These are phyloP conservation scores for Amaurobius ferox DNA, from an alignment of 2,888 invertebrate genomes.

Conservation along the genomic window DNA sequence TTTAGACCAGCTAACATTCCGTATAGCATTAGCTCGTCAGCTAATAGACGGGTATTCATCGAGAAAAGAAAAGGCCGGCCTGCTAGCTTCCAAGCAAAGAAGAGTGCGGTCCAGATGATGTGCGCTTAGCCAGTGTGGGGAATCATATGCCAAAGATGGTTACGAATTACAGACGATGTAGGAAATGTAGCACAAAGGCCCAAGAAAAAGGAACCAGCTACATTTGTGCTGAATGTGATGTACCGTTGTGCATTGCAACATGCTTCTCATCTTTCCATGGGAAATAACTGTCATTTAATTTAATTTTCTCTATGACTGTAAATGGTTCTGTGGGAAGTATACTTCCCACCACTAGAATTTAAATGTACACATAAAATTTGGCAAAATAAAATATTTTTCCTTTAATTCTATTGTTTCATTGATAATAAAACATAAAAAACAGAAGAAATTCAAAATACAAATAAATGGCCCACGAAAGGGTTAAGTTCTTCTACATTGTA, in stretches of 20 bases:
- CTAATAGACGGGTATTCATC: conserved; percentile 5
- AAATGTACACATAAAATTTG: conserved; percentile 5
- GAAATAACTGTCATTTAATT: background rate
- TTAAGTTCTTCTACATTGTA: too few species aligned
- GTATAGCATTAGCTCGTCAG: conserved; percentile 23
- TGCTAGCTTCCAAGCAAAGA: conserved; percentile 20
- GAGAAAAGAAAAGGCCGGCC: background rate
- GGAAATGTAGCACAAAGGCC: conserved; percentile 13
- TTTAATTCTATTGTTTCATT: background rate
- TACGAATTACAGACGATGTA: conserved; percentile 22
- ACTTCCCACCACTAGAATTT: background rate
- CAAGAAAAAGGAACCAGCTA: background rate
- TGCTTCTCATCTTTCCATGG: background rate
- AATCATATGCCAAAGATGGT: conserved; percentile 7
- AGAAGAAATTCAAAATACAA: conserved; percentile 11
- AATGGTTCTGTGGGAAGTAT: conserved; percentile 10
- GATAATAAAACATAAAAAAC: too few species aligned
- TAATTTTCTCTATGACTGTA: background rate
- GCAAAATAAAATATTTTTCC: background rate
- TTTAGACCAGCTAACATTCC: conserved; percentile 30
- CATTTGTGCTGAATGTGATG: background rate
- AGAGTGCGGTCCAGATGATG: background rate
- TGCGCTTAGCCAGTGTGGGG: background rate
- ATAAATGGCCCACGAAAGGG: conserved; percentile 5
- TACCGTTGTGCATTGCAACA: background rate